phyloP scores from a whole-genome alignment of 2,888 invertebrate species.

The Eristalis intricaria region DNA sequence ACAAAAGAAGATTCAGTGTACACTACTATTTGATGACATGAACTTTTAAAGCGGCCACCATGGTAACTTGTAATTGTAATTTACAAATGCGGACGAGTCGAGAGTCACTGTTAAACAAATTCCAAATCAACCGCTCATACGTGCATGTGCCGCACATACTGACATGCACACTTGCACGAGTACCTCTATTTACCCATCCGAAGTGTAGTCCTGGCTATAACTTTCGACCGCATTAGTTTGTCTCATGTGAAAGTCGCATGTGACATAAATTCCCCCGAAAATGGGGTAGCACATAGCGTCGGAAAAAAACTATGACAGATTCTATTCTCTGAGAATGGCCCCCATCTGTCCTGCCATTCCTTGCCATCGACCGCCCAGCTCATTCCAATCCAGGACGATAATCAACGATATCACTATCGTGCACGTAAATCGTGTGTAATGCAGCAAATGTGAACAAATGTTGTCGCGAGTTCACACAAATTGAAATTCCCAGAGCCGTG shows the following conservation, averaged over 20 bases:
- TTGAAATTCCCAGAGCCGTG: slow-evolving; percentile 66
- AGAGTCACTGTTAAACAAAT: slow-evolving; percentile 23
- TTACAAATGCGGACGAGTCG: slow-evolving; percentile 12
- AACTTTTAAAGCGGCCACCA: slow-evolving; percentile 37
- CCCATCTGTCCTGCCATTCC: slow-evolving; percentile 46
- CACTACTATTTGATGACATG: slow-evolving; percentile 13
- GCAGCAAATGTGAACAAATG: slow-evolving; percentile 72
- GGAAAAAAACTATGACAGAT: slow-evolving; percentile 40
- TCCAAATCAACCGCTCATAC: slow-evolving; percentile 10
- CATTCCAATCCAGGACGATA: slow-evolving; percentile 41
- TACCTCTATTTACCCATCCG: slow-evolving; percentile 14
- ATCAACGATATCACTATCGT: slow-evolving; percentile 70
- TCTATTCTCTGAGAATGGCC: slow-evolving; percentile 43
- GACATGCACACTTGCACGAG: neutral
- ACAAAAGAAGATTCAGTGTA: neutral
- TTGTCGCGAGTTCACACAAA: slow-evolving; percentile 71
- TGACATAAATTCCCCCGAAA: slow-evolving; percentile 49
- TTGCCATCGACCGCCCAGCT: neutral
- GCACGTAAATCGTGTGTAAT: slow-evolving; percentile 71
- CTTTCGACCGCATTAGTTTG: slow-evolving; percentile 43
- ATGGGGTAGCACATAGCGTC: slow-evolving; percentile 20
- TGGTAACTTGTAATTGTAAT: slow-evolving; percentile 40
- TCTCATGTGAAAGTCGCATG: slow-evolving; percentile 59
- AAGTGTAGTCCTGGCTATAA: slow-evolving; percentile 12
- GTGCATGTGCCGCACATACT: neutral